Base-by-base conservation (phyloP, 2,113 vertebrate species). In the Toxotes chatareus region DNA sequence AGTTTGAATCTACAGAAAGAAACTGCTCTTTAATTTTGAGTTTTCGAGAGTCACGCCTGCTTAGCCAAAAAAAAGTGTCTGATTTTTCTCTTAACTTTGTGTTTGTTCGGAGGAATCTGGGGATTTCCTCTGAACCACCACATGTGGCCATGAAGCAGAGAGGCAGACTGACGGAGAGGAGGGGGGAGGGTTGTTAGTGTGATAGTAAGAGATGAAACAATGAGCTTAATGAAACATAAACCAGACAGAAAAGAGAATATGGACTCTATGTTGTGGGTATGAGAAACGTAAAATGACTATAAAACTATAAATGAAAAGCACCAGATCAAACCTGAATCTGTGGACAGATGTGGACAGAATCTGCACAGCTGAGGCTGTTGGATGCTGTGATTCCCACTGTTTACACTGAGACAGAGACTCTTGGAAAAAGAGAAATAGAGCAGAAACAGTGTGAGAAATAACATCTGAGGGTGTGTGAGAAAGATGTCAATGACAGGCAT, bases 371-470 rank as follows among this genome's bases (percentile, higher is more conserved):
- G 77, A 68, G 16, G 12, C n/a, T 44, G 79, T 23, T 59, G 31
- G 62, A 31, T 73, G 70, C 17, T 60, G 53, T 42, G 23, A 59
- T 10, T 72, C 36, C 64, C n/a, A 59, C 1, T 77, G 71, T 67
- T 67, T 57, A 69, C 14, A 60, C 2, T 34, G 19, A 71, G 53
- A 76, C 14, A 64, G 27, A 67, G 3, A 7, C 31, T 1, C 40
- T 17, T 47, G 67, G 62, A 66, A 67, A 53, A 65, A 49, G 34
- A 70, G 61, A 59, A 71, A n/a, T 56, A 12, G 42, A 57, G 70
- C 76, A 74, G 32, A 74, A 56, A 67, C 64, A 38, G 13, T 57
- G 38, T 2, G 36, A 60, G 12, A 55, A 53, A 74, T 59, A 19
- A 56, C 56, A 40, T 47, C 9, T 69, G 64, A 51, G 34, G 42